Evolutionary conservation across 2,888 invertebrate species (phyloP).

Genomic region (Pocota personata): DNA sequence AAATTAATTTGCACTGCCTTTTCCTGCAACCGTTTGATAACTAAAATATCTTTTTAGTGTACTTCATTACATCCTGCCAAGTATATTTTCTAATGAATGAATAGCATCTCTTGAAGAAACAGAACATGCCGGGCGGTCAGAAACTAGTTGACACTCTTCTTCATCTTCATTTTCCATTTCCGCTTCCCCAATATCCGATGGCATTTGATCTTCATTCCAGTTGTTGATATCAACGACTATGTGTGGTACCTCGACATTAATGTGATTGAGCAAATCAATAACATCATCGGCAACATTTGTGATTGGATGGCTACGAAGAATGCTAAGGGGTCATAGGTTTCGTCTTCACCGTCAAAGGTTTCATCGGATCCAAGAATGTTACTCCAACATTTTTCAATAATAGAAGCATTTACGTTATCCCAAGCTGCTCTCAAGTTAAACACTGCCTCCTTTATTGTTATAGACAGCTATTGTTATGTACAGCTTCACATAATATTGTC

Average conservation of each 20-base stretch:
- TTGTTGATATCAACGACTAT: background rate
- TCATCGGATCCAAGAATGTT: slow-evolving; percentile 25
- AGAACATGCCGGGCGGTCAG: too few relatives aligned
- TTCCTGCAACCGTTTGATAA: slow-evolving; percentile 4
- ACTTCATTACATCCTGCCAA: slow-evolving; percentile 1
- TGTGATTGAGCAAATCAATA: slow-evolving; percentile 19
- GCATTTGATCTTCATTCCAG: background rate
- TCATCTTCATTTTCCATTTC: background rate
- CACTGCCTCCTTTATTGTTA: slow-evolving; percentile 18
- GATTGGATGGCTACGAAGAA: background rate
- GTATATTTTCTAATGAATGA: slow-evolving; percentile 4
- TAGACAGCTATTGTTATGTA: too few relatives aligned
- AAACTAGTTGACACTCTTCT: too few relatives aligned
- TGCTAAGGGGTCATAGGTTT: slow-evolving; percentile 18
- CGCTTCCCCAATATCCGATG: background rate
- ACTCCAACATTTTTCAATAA: slow-evolving; percentile 5
- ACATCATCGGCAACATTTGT: slow-evolving; percentile 7
- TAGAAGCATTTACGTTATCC: slow-evolving; percentile 4
- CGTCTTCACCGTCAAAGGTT: background rate
- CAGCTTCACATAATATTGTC: slow-evolving; percentile 28
- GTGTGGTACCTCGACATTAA: background rate
- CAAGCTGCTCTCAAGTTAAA: slow-evolving; percentile 26
- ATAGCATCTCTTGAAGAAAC: slow-evolving; percentile 9
- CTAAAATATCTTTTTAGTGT: slow-evolving; percentile 7
- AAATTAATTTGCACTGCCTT: slow-evolving; percentile 5